phyloP scores from a whole-genome alignment of 2,888 invertebrate species.

The Helicoverpa assulta region DNA sequence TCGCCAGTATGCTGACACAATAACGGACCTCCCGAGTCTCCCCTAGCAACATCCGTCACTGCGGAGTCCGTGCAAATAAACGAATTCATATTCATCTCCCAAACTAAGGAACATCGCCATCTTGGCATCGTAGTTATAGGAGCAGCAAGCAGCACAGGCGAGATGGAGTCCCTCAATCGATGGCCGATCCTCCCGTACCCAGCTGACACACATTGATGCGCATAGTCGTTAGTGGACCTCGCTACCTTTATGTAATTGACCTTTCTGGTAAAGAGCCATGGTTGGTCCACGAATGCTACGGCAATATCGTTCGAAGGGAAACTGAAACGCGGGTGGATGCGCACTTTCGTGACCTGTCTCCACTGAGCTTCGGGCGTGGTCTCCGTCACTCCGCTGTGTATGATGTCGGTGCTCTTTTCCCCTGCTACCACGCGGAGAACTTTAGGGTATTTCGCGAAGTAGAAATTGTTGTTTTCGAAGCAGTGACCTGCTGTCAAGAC shows the following conservation, averaged over 20 bases:
- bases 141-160: constrained; percentile 70
- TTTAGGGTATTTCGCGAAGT: constrained; percentile 60
- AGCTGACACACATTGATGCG: constrained; percentile 66
- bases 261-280: constrained; percentile 63
- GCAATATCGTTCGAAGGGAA: constrained; percentile 74
- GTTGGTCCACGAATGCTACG: constrained; percentile 60
- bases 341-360: constrained; percentile 25
- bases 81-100: constrained; percentile 74
- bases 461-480: constrained; percentile 76
- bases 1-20: constrained; percentile 70
- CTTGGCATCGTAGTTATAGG: constrained; percentile 66
- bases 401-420: constrained; percentile 60
- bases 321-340: constrained; percentile 33
- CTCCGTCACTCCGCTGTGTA: constrained; percentile 65
- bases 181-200: constrained; percentile 73
- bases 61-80: constrained; percentile 56
- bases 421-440: constrained; percentile 75
- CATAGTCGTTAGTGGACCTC: constrained; percentile 64
- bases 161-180: constrained; percentile 12
- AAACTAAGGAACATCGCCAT: constrained; percentile 69
- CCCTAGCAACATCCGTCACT: constrained; percentile 61
- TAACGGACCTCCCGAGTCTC: constrained; percentile 82
- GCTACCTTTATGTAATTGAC: constrained; percentile 67
- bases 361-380: constrained; percentile 52
- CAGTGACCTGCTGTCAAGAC: constrained; percentile 82